Percentiles rank a stretch among this genome's conserved stretches.
These are phyloP conservation scores for Lates japonicus DNA, from an alignment of 2,797 vertebrate genomes.

Conservation along the genomic window DNA sequence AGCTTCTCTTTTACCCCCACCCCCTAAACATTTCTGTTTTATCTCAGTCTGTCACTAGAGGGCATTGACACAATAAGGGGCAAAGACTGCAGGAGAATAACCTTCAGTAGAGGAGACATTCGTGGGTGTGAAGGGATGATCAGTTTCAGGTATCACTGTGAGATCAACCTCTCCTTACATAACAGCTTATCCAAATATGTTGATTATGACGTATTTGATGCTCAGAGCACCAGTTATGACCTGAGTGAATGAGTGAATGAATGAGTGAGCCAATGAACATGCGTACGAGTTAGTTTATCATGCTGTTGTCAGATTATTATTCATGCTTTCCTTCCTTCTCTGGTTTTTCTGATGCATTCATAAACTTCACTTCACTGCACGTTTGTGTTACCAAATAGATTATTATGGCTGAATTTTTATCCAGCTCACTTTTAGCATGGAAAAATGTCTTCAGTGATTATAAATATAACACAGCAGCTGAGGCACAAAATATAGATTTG, in stretches of 20 bases:
- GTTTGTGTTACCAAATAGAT: neutral
- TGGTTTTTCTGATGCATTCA: neutral
- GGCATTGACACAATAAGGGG: constrained; percentile 39
- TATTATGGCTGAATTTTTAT: neutral
- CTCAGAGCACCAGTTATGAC: neutral
- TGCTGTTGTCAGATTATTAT: neutral
- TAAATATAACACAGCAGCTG: too few species aligned
- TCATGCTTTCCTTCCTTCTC: neutral
- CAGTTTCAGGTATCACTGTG: neutral
- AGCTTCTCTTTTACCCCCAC: neutral
- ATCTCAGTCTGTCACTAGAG: constrained; percentile 42
- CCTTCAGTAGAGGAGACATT: constrained; percentile 17
- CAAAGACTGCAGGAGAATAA: constrained; percentile 6
- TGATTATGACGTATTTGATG: neutral
- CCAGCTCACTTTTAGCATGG: neutral
- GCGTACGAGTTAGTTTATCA: neutral
- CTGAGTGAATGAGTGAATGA: too few species aligned
- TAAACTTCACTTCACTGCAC: neutral
- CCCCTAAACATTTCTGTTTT: constrained; percentile 6
- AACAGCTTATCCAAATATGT: constrained; percentile 1
- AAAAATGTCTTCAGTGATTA: too few species aligned
- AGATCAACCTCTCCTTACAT: neutral
- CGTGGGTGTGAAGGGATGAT: neutral
- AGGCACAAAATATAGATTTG: too few species aligned
- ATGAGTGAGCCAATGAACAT: neutral